phyloP scores from a whole-genome alignment of 2,797 vertebrate species.

The Merluccius polli region DNA sequence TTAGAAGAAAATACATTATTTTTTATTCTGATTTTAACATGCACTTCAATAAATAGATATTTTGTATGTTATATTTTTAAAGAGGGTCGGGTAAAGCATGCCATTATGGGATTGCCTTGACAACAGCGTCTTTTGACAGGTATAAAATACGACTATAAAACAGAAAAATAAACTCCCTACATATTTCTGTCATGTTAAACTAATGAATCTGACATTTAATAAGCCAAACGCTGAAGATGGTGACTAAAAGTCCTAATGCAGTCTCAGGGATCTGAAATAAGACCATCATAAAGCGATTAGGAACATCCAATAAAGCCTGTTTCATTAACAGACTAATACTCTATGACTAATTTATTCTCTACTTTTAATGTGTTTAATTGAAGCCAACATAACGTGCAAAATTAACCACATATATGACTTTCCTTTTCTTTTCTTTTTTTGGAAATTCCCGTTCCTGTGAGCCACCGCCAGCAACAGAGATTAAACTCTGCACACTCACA shows the following conservation, averaged over 20 bases:
- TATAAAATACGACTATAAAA: no score
- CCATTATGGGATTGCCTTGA: no score
- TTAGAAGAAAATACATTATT: neutral
- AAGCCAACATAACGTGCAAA: neutral
- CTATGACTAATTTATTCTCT: neutral
- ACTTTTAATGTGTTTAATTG: neutral
- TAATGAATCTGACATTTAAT: neutral
- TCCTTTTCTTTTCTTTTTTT: no score
- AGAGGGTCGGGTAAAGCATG: neutral
- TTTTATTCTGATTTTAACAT: neutral
- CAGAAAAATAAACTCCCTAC: constrained; percentile 5
- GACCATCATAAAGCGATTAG: neutral
- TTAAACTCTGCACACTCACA: neutral
- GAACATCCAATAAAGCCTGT: neutral
- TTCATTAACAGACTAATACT: neutral
- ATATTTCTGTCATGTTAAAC: neutral
- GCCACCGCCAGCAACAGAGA: neutral
- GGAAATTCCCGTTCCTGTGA: neutral
- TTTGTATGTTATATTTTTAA: neutral
- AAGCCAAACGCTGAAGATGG: neutral
- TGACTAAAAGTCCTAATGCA: neutral
- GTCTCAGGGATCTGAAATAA: neutral
- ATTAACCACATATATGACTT: neutral
- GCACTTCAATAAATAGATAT: no score
- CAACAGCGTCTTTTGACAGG: no score